Evolutionary conservation across 2,888 invertebrate genomes (phyloP), one percentile per base, ranked within the genome.

Genomic region (Shargacucullia verbasci): DNA sequence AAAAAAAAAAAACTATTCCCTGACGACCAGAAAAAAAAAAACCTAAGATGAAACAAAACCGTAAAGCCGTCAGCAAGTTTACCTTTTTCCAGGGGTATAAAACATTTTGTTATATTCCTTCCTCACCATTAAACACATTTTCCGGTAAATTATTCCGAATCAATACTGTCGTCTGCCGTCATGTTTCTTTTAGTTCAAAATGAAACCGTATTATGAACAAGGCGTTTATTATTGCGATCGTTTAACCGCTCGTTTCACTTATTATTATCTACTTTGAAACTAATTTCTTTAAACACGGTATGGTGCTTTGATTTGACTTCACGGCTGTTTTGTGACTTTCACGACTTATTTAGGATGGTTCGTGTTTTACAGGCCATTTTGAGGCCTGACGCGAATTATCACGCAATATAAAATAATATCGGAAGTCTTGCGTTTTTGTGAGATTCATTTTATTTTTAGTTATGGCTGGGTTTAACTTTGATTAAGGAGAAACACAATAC

Each of bases 231-330:
- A 53, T 65, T 53, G 47, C 38, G 27, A 57, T 57, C 59, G 58
- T 67, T 73, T 65, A 63, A 62, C 58, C 55, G 49, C 58, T 52
- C 63, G 59, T 71, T 73, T 59, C 44, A 70, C 52, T 79, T 39
- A 62, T 70, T 67, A 72, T 73, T 79, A 75, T 76, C 68, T 65
- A 66, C 67, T 73, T 73, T 63, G 61, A 69, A 75, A 76, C 59
- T 67, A 72, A 71, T 71, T 70, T 67, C 59, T 73, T 74, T 71
- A 59, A 66, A 72, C 44, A 68, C 47, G 49, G 61, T 75, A 76
- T 74, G 59, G 69, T 58, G 64, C 61, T 78, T 70, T 71, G 59
- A 70, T 70, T 73, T 44, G 44, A 46, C 40, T 63, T 50, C 9
- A 25, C 3, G 6, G 12, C 2, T 49, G 20, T 44, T 34, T 25